Evolutionary conservation across 2,113 vertebrate genomes (phyloP).

Genomic region (Azemiops feae): DNA sequence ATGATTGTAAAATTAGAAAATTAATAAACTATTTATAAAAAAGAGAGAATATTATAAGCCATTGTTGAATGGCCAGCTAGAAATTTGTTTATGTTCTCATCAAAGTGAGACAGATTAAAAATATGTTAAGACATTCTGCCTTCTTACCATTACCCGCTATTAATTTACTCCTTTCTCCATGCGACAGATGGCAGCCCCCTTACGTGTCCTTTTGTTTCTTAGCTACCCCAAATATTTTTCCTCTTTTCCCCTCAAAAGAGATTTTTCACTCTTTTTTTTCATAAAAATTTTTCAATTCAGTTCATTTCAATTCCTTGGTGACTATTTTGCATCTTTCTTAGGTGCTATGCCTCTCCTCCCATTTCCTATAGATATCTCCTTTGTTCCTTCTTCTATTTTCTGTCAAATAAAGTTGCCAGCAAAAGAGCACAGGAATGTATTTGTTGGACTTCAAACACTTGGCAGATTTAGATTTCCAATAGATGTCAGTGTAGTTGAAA

Average conservation of each 20-base stretch:
- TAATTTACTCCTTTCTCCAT: neutral
- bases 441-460: neutral
- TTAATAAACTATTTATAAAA: too few species aligned
- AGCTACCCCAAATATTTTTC: neutral
- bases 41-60: neutral
- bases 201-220: neutral
- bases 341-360: neutral
- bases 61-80: neutral
- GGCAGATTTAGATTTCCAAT: neutral
- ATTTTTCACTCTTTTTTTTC: neutral
- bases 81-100: neutral
- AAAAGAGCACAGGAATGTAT: neutral
- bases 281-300: neutral
- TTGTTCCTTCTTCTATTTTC: neutral
- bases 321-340: neutral
- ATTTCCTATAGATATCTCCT: neutral
- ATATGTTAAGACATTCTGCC: neutral
- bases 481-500: neutral
- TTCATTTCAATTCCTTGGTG: neutral
- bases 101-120: neutral
- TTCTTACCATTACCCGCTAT: neutral
- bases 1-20: too few species aligned
- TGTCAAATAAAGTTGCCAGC: neutral
- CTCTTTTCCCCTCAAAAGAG: neutral
- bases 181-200: neutral